phyloP scores from a whole-genome alignment of 2,888 invertebrate species.

The Platerodrilus igneus region DNA sequence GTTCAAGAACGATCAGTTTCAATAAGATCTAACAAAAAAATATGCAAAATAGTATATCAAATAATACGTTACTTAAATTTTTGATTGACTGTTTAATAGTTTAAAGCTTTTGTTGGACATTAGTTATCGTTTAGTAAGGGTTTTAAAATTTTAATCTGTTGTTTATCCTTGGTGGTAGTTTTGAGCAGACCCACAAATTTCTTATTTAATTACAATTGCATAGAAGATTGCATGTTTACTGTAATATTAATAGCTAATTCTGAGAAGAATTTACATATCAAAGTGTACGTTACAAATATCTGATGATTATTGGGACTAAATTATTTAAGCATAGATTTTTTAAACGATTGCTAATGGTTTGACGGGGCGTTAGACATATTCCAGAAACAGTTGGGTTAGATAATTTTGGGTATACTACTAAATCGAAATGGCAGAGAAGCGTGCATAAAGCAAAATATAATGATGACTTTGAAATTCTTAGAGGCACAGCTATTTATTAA shows the following conservation, averaged over 20 bases:
- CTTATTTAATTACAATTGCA: slow-evolving; percentile 32
- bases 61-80: slow-evolving; percentile 25
- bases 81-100: slow-evolving; percentile 32
- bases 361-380: too few relatives aligned
- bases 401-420: too few relatives aligned
- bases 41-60: slow-evolving; percentile 28
- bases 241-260: slow-evolving; percentile 19
- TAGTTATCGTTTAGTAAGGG: slow-evolving; percentile 19
- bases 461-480: too few relatives aligned
- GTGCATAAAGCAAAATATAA: too few relatives aligned
- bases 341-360: too few relatives aligned
- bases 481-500: too few relatives aligned
- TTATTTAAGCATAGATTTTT: too few relatives aligned
- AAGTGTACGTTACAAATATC: slow-evolving; percentile 17
- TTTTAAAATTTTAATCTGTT: slow-evolving; percentile 24
- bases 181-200: slow-evolving; percentile 30
- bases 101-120: slow-evolving; percentile 15
- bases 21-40: slow-evolving; percentile 18
- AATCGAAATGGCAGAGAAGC: too few relatives aligned
- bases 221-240: slow-evolving; percentile 27
- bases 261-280: slow-evolving; percentile 20
- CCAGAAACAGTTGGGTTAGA: too few relatives aligned
- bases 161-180: slow-evolving; percentile 29
- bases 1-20: slow-evolving; percentile 15
- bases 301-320: slow-evolving; percentile 9